phyloP scores from a whole-genome alignment of 2,113 vertebrate species.

The Meriones unguiculatus region DNA sequence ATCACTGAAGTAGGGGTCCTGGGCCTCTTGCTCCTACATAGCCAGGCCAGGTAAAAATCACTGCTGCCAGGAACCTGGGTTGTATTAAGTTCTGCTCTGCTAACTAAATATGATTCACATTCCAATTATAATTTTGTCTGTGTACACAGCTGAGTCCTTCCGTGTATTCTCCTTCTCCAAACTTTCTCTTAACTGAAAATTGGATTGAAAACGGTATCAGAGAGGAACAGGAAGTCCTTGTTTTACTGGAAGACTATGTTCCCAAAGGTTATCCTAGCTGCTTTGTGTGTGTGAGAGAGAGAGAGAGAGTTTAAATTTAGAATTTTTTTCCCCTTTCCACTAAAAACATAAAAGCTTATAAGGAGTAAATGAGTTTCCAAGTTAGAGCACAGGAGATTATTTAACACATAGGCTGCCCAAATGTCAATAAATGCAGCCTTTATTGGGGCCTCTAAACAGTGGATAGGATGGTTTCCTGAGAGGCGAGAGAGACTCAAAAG shows the following conservation, averaged over 20 bases:
- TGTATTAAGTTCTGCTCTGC: background rate
- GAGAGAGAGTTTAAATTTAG: slow-evolving; percentile 16
- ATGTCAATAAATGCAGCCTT: background rate
- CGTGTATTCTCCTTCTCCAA: background rate
- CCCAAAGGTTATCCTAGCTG: background rate
- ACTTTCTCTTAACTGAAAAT: slow-evolving; percentile 48
- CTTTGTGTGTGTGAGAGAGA: background rate
- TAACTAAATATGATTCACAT: slow-evolving; percentile 36
- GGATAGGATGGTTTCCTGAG: background rate
- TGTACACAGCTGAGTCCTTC: slow-evolving; percentile 53
- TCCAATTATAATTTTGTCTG: slow-evolving; percentile 54
- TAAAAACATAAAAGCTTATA: slow-evolving; percentile 26
- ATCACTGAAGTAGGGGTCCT: too few species aligned
- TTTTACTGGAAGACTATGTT: slow-evolving; percentile 29
- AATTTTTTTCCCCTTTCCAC: background rate
- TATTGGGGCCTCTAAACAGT: background rate
- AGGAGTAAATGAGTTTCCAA: background rate
- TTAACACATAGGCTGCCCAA: background rate
- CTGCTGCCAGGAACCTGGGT: background rate
- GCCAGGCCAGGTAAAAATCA: background rate
- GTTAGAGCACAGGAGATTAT: background rate
- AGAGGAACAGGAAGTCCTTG: slow-evolving; percentile 11
- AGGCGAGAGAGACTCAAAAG: background rate
- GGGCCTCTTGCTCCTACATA: background rate
- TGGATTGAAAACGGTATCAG: background rate